Evolutionary conservation across 2,888 invertebrate species (phyloP).

Genomic region (Parapristionchus giblindavisi): DNA sequence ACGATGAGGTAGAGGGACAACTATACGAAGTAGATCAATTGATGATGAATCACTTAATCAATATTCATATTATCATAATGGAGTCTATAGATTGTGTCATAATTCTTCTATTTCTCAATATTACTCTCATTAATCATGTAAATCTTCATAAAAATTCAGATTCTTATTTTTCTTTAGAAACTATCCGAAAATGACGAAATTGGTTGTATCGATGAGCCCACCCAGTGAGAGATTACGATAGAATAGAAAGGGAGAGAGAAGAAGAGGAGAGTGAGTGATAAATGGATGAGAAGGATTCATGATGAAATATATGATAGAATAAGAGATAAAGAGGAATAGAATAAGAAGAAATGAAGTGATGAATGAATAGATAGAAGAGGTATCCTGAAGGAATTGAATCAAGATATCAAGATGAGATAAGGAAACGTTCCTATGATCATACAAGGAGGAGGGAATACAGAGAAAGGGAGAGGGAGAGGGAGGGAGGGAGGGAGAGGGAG

Average conservation of each 20-base stretch:
- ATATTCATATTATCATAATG: background rate
- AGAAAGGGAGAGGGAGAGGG: background rate
- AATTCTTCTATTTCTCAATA: too few species aligned
- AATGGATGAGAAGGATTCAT: background rate
- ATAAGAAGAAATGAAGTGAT: background rate
- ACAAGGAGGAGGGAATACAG: too few species aligned
- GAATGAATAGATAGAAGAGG: slow-evolving; percentile 4
- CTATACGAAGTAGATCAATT: slow-evolving; percentile 5
- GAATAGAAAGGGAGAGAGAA: background rate
- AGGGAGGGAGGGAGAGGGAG: background rate
- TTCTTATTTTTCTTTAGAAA: too few species aligned
- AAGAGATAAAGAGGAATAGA: background rate
- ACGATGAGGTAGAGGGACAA: slow-evolving; percentile 15
- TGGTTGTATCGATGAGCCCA: too few species aligned
- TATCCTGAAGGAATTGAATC: background rate
- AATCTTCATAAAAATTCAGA: too few species aligned
- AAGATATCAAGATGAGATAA: slow-evolving; percentile 4
- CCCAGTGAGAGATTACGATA: too few species aligned
- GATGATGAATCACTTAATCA: slow-evolving; percentile 1
- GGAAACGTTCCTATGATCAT: background rate
- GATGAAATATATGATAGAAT: slow-evolving; percentile 7
- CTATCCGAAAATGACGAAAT: too few species aligned
- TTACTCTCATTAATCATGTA: too few species aligned
- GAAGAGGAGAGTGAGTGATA: background rate
- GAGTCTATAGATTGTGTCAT: too few species aligned